phyloP scores from a whole-genome alignment of 1,140 invertebrate genomes.

The Drosophila sucinea region DNA sequence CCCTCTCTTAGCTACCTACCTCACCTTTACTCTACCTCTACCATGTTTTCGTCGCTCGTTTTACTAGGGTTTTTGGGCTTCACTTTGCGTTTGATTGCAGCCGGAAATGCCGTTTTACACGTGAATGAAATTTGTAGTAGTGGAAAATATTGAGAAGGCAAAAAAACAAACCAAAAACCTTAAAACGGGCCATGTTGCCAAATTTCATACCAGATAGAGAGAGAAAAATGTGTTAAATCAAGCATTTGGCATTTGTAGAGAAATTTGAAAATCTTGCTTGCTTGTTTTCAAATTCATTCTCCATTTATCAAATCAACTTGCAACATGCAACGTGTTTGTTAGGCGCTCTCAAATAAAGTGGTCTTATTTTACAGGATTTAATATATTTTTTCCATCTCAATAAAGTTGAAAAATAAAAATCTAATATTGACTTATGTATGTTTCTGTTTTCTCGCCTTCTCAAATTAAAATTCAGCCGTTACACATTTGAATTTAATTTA shows the following conservation, averaged over 20 bases:
- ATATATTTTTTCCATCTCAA: no score
- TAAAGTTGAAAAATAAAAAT: no score
- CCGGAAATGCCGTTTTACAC: conserved; percentile 82
- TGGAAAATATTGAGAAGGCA: conserved; percentile 17
- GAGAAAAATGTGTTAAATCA: background rate
- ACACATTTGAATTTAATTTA: background rate
- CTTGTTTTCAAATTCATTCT: no score
- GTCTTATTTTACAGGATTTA: no score
- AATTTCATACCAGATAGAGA: conserved; percentile 44
- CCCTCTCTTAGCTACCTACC: background rate
- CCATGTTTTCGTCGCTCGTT: conserved; percentile 4
- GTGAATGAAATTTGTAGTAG: conserved; percentile 73
- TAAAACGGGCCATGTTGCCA: conserved; percentile 58
- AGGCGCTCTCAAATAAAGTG: no score
- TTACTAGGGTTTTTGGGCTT: conserved; percentile 30
- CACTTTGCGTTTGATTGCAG: conserved; percentile 64
- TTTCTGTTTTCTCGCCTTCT: no score
- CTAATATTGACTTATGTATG: no score
- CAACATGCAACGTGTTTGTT: no score
- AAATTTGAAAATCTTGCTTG: background rate
- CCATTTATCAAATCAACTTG: no score
- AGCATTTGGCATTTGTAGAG: background rate
- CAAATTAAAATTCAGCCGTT: background rate
- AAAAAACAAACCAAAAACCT: background rate
- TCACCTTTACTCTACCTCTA: background rate